Evolutionary conservation across 2,113 vertebrate genomes (phyloP).

Genomic region (Meles meles): DNA sequence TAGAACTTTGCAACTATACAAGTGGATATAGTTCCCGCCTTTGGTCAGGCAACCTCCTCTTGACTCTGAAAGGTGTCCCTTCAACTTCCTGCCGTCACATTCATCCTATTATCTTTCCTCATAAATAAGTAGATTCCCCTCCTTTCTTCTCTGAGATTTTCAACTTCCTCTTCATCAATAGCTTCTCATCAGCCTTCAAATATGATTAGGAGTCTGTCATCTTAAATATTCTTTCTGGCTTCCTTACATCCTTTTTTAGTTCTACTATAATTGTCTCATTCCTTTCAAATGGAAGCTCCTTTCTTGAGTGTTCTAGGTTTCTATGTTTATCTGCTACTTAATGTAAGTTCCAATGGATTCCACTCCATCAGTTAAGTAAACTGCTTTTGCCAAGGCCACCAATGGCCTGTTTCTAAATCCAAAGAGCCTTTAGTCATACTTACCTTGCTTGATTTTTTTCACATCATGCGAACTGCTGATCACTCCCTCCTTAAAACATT

Average conservation of each 20-base stretch:
- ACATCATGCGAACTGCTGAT: not conserved
- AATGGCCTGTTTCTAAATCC: not conserved
- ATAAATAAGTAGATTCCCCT: not conserved
- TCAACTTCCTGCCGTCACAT: not conserved
- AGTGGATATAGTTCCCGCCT: not conserved
- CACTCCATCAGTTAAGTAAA: not conserved
- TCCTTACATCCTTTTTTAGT: not conserved
- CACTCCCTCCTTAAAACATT: not conserved
- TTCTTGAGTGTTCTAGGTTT: constrained; percentile 16
- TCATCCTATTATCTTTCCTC: not conserved
- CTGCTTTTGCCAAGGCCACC: not conserved
- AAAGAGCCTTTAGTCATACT: not conserved
- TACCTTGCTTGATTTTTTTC: not conserved
- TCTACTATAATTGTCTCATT: not conserved
- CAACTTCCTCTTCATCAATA: not conserved
- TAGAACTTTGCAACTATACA: not conserved
- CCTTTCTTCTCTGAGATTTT: not conserved
- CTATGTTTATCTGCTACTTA: not conserved
- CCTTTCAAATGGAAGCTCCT: not conserved
- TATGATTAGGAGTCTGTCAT: not conserved
- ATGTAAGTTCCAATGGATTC: not conserved
- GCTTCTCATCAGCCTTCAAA: not conserved
- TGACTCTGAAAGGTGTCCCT: not conserved
- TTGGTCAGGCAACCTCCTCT: not conserved
- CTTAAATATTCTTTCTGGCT: not conserved